A percentile compares a stretch with the other conserved stretches of the same genome.
Conservation (phyloP, 2,888 invertebrate genomes). For the Synergus itoensis region DNA sequence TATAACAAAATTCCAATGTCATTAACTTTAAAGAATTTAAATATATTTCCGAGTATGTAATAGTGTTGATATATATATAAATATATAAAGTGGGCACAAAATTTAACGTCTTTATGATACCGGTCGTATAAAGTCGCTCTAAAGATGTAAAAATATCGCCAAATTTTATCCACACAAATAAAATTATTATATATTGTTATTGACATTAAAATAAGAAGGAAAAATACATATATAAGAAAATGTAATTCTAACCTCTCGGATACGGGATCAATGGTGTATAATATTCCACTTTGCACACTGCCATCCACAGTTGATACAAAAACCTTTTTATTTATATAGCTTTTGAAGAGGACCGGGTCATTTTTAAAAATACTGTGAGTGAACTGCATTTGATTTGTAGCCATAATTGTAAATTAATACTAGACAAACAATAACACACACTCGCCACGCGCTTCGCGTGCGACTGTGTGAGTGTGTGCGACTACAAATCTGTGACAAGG, state of each 20-base stretch:
- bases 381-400: slow-evolving; percentile 36
- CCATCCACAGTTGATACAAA: slow-evolving; percentile 65
- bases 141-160: no score
- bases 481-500: no score
- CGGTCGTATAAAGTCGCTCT: no score
- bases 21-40: background rate
- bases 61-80: no score
- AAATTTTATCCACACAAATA: no score
- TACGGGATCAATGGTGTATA: slow-evolving; percentile 75
- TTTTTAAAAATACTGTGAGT: slow-evolving; percentile 69
- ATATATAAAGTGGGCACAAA: no score
- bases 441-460: no score
- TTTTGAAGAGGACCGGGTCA: slow-evolving; percentile 70
- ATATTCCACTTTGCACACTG: slow-evolving; percentile 64
- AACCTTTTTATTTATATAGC: slow-evolving; percentile 70
- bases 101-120: no score
- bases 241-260: slow-evolving; percentile 72
- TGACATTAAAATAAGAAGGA: background rate
- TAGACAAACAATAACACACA: no score
- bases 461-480: no score
- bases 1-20: slow-evolving; percentile 52
- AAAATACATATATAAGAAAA: slow-evolving; percentile 10
- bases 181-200: background rate
- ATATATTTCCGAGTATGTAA: no score
- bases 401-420: slow-evolving; percentile 26